Evolutionary conservation across 2,888 invertebrate genomes (phyloP).

Genomic region (Bellardia bayeri): DNA sequence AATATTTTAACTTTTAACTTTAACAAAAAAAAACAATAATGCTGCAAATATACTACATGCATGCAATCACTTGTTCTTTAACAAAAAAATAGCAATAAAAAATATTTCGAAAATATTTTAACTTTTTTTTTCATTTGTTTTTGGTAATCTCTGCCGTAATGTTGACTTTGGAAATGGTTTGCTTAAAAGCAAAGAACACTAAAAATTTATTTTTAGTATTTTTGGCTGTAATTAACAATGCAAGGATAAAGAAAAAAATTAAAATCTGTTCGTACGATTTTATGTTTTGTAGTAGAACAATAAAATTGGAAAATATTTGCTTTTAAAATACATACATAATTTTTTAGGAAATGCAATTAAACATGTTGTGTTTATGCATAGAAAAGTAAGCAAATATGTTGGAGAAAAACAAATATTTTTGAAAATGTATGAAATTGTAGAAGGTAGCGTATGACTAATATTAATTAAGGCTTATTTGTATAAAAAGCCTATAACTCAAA

Average conservation of each 20-base stretch:
- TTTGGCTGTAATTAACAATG: constrained; percentile 31
- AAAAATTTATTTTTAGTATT: background rate
- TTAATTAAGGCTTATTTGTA: too few relatives aligned
- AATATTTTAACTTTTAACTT: background rate
- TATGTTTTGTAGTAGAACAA: background rate
- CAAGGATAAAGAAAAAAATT: background rate
- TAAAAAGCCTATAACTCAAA: too few relatives aligned
- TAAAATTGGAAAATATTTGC: background rate
- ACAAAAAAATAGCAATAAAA: background rate
- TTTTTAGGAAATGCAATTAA: constrained; percentile 6
- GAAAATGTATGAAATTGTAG: too few relatives aligned
- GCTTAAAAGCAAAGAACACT: background rate
- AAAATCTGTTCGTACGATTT: background rate
- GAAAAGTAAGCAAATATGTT: background rate
- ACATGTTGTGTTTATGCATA: background rate
- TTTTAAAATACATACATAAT: background rate
- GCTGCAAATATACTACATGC: background rate
- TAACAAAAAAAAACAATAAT: constrained; percentile 13
- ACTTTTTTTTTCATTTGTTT: background rate
- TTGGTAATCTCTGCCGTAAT: background rate
- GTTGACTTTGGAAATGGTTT: constrained; percentile 26
- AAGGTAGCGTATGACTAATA: too few relatives aligned
- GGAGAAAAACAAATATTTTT: too few relatives aligned
- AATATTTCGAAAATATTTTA: constrained; percentile 6
- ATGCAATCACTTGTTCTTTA: background rate